Evolutionary conservation across 1,140 invertebrate genomes (phyloP).

Genomic region (Bombus superbus): DNA sequence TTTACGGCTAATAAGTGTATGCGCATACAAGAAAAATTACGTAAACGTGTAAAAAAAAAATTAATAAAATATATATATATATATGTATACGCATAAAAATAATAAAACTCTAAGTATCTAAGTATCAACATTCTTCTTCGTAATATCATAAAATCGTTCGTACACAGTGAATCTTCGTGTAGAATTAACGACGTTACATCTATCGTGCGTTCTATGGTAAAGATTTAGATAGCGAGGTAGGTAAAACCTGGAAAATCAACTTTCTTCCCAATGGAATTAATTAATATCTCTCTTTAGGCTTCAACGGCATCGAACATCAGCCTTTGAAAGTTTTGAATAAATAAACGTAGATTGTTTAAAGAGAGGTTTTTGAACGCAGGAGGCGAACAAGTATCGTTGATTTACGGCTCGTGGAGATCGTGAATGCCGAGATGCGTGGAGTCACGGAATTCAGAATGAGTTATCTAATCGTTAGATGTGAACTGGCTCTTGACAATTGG

Average conservation of each 20-base stretch:
- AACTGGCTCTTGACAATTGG: conserved; percentile 53
- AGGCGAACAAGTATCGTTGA: background rate
- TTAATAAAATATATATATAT: too few species aligned
- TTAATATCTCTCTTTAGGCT: background rate
- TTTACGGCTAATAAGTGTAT: too few species aligned
- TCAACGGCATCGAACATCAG: too few species aligned
- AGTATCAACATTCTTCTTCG: too few species aligned
- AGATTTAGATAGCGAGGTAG: background rate
- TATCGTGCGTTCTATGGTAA: background rate
- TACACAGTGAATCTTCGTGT: too few species aligned
- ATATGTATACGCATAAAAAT: too few species aligned
- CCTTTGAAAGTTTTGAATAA: background rate
- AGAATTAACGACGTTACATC: too few species aligned
- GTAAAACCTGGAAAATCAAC: background rate
- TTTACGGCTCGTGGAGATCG: background rate
- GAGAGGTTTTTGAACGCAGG: background rate
- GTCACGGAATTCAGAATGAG: conserved; percentile 5
- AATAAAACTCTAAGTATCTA: too few species aligned
- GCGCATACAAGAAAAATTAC: too few species aligned
- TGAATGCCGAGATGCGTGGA: conserved; percentile 4
- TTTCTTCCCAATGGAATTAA: background rate
- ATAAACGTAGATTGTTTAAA: background rate
- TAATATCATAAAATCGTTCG: too few species aligned
- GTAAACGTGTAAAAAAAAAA: too few species aligned
- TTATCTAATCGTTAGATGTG: conserved; percentile 48